These are phyloP conservation scores for Eucidaris tribuloides DNA, from an alignment of 35 echinoderm and acorn worm species.

Conservation along the genomic window DNA sequence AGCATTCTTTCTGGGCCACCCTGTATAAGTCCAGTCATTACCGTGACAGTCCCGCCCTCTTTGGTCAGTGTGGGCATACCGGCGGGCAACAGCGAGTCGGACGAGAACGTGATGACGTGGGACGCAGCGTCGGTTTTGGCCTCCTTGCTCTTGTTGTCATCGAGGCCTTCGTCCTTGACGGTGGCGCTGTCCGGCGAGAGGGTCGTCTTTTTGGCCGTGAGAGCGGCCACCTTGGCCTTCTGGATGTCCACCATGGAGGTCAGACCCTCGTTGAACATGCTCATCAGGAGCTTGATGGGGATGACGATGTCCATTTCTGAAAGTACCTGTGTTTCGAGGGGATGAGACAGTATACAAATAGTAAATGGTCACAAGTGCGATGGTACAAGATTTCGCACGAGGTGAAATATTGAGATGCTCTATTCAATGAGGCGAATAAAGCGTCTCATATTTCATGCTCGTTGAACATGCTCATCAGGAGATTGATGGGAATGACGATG, in stretches of 20 bases:
- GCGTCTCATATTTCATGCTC: too few relatives aligned
- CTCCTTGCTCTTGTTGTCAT: constrained; percentile 5
- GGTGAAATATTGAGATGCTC: too few relatives aligned
- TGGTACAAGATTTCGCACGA: too few relatives aligned
- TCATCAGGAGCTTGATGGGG: constrained; percentile 76
- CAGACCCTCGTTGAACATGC: constrained; percentile 87
- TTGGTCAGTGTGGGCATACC: too few relatives aligned
- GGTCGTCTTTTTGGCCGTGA: constrained; percentile 5
- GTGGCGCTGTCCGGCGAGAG: constrained; percentile 16
- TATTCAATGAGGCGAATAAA: too few relatives aligned
- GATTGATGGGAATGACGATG: constrained; percentile 66
- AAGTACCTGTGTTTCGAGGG: constrained; percentile 80
- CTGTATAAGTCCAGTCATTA: too few relatives aligned
- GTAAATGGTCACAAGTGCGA: too few relatives aligned
- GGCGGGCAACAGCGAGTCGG: background rate
- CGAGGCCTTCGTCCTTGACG: background rate
- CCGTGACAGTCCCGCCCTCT: too few relatives aligned
- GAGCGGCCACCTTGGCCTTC: constrained; percentile 44
- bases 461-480: constrained; percentile 74
- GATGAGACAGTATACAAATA: too few relatives aligned
- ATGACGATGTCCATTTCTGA: constrained; percentile 88
- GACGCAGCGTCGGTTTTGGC: background rate
- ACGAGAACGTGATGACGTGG: constrained; percentile 21
- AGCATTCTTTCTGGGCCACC: too few relatives aligned
- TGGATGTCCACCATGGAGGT: constrained; percentile 63